These are phyloP conservation scores for Drosophila bocqueti DNA, from an alignment of 1,140 invertebrate species.

Conservation along the genomic window DNA sequence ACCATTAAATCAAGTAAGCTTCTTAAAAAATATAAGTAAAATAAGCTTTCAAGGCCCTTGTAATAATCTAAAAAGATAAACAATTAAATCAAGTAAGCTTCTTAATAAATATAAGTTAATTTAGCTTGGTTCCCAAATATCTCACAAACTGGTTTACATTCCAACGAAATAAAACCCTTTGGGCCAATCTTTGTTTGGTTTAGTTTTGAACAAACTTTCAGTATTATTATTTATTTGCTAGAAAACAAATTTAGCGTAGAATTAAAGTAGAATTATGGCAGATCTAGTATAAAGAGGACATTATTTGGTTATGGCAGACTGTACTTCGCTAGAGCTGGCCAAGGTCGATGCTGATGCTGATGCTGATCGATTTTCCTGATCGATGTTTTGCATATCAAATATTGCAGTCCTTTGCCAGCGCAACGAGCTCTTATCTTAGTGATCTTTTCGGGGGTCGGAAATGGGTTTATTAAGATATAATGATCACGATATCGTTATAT, in stretches of 20 bases:
- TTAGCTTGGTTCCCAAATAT: not conserved
- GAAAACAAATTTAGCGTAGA: constrained; percentile 49
- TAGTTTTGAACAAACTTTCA: constrained; percentile 58
- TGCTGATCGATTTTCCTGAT: not conserved
- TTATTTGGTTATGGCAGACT: constrained; percentile 45
- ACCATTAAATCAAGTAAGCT: not conserved
- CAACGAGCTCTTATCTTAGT: not conserved
- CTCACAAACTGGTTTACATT: no score
- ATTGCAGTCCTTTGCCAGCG: not conserved
- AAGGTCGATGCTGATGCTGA: no score
- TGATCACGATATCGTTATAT: not conserved
- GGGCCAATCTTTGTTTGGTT: not conserved
- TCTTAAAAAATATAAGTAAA: not conserved
- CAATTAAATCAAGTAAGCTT: not conserved
- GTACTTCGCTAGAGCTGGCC: not conserved
- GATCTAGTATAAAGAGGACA: constrained; percentile 33
- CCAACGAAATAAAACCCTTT: not conserved
- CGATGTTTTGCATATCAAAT: not conserved
- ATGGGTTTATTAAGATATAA: not conserved
- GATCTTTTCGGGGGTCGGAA: not conserved
- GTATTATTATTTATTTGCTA: constrained; percentile 61
- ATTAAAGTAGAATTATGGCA: constrained; percentile 47
- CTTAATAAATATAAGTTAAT: not conserved
- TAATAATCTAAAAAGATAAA: no score
- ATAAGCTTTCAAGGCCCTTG: no score